Evolutionary conservation across 2,888 invertebrate species (phyloP), one percentile per base, ranked within the genome.

Genomic region (Cataglyphis livida): DNA sequence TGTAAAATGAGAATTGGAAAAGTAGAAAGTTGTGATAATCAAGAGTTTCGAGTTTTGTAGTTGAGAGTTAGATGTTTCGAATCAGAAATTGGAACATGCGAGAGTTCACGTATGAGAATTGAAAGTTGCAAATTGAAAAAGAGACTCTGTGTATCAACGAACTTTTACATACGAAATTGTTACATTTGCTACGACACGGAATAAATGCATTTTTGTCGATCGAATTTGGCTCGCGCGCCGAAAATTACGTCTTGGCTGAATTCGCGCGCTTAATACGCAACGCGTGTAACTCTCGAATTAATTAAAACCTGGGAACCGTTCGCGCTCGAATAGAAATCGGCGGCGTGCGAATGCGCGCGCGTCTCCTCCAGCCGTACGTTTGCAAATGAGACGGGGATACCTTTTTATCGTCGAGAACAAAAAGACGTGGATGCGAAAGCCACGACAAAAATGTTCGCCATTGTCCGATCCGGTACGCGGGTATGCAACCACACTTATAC

Each of bases 401-500:
- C 88, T 87, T 82, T 90, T 90, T 88, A 90, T 90, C 89, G 83
- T 65, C 71, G 84, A 25, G 83, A 86, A 90, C 86, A 85, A 81
- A 86, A 87, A 89, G 88, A 86, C 84, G 83, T 84, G 83, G 82
- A 68, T 64, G 87, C 70, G 68, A 79, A 87, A 88, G 85, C 84
- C 88, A n/a, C 51, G 88, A 90, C 87, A 86, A 88, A 51, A 90
- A 88, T 87, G 89, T 86, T 87, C 68, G 87, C 78, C 89, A 89
- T 91, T 91, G 89, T 91, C 85, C 84, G 71, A 86, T 83, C 85
- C 84, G 88, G 84, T 86, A 88, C 85, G 86, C 85, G 82, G 85
- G 85, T 89, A 87, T 88, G 89, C 88, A 88, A 87, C 85, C 86
- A 87, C 86, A 70, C 76, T 79, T 79, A 83, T 89, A 90, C 90